Evolutionary conservation across 2,888 invertebrate genomes (phyloP), one percentile per base, ranked within the genome.

Genomic region (Choreutis nemorana): DNA sequence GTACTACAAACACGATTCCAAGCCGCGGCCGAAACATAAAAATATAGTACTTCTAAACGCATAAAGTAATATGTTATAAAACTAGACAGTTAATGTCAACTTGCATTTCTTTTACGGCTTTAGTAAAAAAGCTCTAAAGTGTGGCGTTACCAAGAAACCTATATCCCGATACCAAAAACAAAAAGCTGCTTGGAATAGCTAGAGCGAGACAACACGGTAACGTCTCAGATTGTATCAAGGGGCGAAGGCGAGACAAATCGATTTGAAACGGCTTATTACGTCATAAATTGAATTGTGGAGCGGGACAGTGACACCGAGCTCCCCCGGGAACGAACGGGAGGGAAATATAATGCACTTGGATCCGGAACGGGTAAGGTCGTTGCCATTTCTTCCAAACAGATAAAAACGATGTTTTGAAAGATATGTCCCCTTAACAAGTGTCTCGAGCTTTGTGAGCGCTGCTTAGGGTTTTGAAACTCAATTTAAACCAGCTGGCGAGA

Each of bases 171-270:
- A 28, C 18, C 20, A 34, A 31, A 29, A 11, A 12, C 12, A 12
- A 25, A 30, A 67, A 63, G 60, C 62, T 55, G 51, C n/a, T n/a
- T n/a, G n/a, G 52, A 49, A 49, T 37, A 48, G 41, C 45, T 40
- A 45, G 51, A 61, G 46, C 43, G 68, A 53, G 66, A 66, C 33
- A 38, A 48, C n/a, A n/a, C 43, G 37, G 44, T 48, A 58, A 40
- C 41, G 44, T 40, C 43, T 29, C 41, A 42, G 50, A 57, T 11
- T 53, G 47, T 49, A 59, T 58, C 51, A 43, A 42, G 35, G 48
- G 51, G 71, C 52, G 58, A 45, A 55, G 60, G 66, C 59, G 72
- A 64, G 72, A 73, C 64, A 58, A 65, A 66, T 67, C 57, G 64
- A 68, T 63, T 64, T 53, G 48, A 55, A 40, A 41, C 48, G 48